Evolutionary conservation across 2,113 vertebrate genomes (phyloP).

Genomic region (Patagioenas fasciata): DNA sequence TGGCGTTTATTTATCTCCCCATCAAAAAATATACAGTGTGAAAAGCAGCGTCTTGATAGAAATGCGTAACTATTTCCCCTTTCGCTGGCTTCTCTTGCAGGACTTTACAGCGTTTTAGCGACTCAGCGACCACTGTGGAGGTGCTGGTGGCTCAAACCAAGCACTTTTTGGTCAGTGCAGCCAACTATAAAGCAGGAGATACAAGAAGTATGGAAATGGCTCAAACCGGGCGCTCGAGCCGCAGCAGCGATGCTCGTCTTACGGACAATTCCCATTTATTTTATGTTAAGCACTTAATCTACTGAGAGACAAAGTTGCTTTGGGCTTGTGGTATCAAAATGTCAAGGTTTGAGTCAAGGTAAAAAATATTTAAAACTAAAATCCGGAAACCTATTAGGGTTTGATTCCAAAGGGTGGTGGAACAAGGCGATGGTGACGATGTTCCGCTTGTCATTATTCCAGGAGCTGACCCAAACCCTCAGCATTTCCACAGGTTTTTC

Average conservation of each 20-base stretch:
- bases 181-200: neutral
- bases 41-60: neutral
- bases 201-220: neutral
- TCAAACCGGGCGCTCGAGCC: rapidly evolving
- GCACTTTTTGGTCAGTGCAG: rapidly evolving
- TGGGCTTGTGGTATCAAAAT: neutral
- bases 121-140: neutral
- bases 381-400: too few relatives aligned
- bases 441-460: neutral
- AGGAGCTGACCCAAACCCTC: neutral
- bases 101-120: neutral
- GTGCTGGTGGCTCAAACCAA: neutral
- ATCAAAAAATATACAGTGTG: neutral
- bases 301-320: neutral
- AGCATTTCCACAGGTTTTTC: neutral
- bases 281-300: neutral
- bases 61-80: neutral
- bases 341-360: neutral
- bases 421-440: neutral
- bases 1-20: neutral
- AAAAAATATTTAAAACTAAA: neutral
- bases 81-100: neutral
- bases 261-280: rapidly evolving
- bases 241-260: neutral
- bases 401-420: neutral